These are phyloP conservation scores for Eurystomus gularis DNA, from an alignment of 2,113 vertebrate genomes.

Conservation along the genomic window DNA sequence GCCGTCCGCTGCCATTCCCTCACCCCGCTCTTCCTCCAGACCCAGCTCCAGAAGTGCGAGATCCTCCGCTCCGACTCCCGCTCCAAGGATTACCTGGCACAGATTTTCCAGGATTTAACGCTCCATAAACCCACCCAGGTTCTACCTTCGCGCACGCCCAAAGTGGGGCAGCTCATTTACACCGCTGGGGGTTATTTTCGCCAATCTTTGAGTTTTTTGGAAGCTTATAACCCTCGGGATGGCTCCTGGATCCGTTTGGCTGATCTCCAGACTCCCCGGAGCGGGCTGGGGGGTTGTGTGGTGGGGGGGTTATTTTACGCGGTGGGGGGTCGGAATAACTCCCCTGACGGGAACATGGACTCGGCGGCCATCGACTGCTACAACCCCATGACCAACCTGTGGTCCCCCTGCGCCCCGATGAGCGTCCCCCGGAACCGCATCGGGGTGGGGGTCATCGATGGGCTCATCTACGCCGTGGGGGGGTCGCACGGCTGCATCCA, in stretches of 20 bases:
- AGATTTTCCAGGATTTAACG: constrained; percentile 93
- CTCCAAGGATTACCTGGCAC: constrained; percentile 90
- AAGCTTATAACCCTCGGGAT: constrained; percentile 84
- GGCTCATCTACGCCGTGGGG: constrained; percentile 90
- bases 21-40: constrained; percentile 89
- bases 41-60: constrained; percentile 87
- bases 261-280: constrained; percentile 87
- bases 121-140: constrained; percentile 86
- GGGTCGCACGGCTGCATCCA: constrained; percentile 92
- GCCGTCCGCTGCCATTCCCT: constrained; percentile 95
- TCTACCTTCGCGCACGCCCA: constrained; percentile 81
- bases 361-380: constrained; percentile 90
- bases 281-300: constrained; percentile 88
- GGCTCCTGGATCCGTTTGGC: constrained; percentile 85
- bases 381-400: constrained; percentile 93
- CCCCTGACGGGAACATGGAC: constrained; percentile 90
- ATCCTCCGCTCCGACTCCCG: constrained; percentile 85
- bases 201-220: constrained; percentile 86
- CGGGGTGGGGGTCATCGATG: constrained; percentile 90
- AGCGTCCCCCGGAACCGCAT: constrained; percentile 91
- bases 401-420: constrained; percentile 90
- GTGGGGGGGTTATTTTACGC: constrained; percentile 92
- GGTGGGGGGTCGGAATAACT: constrained; percentile 90
- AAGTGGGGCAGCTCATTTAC: constrained; percentile 90
- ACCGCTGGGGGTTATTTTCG: constrained; percentile 89